Percentiles rank a stretch among this genome's conserved stretches.
Conservation (phyloP, 2,797 vertebrate species). For the Characodon lateralis region DNA sequence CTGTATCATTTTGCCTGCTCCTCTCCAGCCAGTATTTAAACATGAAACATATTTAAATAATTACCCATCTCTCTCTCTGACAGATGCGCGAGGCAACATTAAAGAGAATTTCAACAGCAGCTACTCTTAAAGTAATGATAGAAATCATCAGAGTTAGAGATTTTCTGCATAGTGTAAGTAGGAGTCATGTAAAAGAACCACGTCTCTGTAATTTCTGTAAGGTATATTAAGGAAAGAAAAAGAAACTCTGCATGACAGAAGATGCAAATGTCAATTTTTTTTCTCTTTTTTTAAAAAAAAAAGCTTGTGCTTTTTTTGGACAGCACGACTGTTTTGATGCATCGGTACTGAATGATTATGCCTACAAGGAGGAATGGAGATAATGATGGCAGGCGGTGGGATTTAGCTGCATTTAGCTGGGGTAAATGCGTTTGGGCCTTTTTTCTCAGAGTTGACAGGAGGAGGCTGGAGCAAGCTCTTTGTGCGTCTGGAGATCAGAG, state of each 20-base stretch:
- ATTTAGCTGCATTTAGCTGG: conserved; percentile 47
- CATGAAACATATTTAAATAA: conserved; percentile 79
- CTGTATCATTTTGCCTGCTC: conserved; percentile 82
- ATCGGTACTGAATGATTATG: conserved; percentile 57
- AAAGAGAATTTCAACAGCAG: conserved; percentile 72
- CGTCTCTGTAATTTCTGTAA: conserved; percentile 74
- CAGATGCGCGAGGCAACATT: conserved; percentile 68
- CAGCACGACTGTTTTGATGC: conserved; percentile 68
- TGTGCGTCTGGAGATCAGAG: conserved; percentile 36
- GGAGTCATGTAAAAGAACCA: conserved; percentile 73
- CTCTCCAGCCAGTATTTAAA: conserved; percentile 78
- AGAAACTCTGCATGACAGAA: conserved; percentile 78
- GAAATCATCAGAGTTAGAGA: conserved; percentile 64
- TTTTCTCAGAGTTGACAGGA: conserved; percentile 39
- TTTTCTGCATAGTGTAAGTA: conserved; percentile 77
- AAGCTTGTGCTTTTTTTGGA: conserved; percentile 58
- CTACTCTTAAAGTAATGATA: conserved; percentile 71
- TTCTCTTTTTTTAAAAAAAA: conserved; percentile 40
- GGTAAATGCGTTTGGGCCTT: conserved; percentile 43
- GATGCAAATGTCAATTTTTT: conserved; percentile 69
- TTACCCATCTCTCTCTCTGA: conserved; percentile 69
- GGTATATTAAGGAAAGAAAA: conserved; percentile 57
- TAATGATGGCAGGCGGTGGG: conserved; percentile 49
- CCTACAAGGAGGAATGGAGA: conserved; percentile 49
- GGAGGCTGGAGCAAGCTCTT: conserved; percentile 39